Evolutionary conservation across 1,140 invertebrate species (phyloP), one percentile per base, ranked within the genome.

Genomic region (Diorhabda sublineata): DNA sequence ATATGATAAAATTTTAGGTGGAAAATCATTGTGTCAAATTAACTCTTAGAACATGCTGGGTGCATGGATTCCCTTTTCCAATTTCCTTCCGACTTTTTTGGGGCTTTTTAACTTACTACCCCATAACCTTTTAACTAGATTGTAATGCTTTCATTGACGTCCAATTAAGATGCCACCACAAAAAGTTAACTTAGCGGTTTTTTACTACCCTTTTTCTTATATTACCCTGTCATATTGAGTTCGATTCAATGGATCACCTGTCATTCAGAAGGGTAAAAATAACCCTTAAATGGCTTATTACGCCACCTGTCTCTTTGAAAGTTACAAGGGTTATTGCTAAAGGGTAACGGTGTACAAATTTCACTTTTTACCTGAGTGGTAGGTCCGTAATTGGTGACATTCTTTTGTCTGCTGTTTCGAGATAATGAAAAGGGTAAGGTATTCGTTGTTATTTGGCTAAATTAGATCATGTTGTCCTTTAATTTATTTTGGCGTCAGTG

Each of bases 221-320:
- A 52, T 56, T 68, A 62, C 58, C 41, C 68, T 66, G 70, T 69
- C 69, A 69, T 70, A 45, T 63, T 64, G 69, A 44, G 58, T 68
- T 42, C 65, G 61, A 26, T 63, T 60, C 61, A 73, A 73, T 69
- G 8, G 57, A 44, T 44, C 72, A 74, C 73, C 71, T 72, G 71
- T 63, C 66, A 45, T 60, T 47, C 58, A 59, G 68, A 74, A 74
- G 71, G 73, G 68, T 74, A 56, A 60, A 73, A 73, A 70, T 71
- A 74, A 74, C 73, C 73, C 73, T 74, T 73, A 74, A 72, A 62
- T 69, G 60, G 61, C 59, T 61, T 67, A 70, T 67, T 67, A 67
- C 43, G 64, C 67, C 73, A 72, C 71, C 73, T 73, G 73, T 73
- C 69, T 71, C 9, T 44, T 56, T 41, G 26, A 52, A 56, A 64